Evolutionary conservation across 2,888 invertebrate genomes (phyloP), one percentile per base, ranked within the genome.

Genomic region (Allolobophora icterica): DNA sequence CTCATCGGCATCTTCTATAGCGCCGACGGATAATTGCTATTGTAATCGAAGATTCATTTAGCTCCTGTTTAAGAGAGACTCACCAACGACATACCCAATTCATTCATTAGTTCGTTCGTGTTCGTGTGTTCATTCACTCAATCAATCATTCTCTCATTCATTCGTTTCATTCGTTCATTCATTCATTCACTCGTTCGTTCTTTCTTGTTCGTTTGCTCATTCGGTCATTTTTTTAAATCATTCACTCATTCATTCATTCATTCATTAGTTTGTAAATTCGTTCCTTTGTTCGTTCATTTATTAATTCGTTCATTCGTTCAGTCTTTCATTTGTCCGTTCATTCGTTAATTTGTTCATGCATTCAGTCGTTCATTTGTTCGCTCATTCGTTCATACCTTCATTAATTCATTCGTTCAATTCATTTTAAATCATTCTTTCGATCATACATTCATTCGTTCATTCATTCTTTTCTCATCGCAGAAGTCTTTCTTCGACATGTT

Each of bases 401-500:
- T 84, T 84, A 8, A 34, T 84, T 84, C 84, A 84, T 84, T 84
- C 19, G 4, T 84, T n/a, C 17, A 2, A 17, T 91, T 24, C 52
- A 5, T 91, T 84, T 91, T 84, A 17, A 42, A 38, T 34, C 38
- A 45, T 30, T 38, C 52, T 30, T 35, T 84, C n/a, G 6, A 6
- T n/a, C n/a, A 15, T 84, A 0, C 33, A 84, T 84, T 84, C 34
- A 34, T 84, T 34, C 34, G 34, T 84, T 34, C 84, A 15, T 34
- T 84, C 87, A 35, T 87, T 87, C 11, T 11, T 87, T 17, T 38
- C 34, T 24, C 11, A n/a, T 87, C 35, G 38, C 84, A 91, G 89
- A 71, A 91, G 19, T 71, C 83, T 30, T n/a, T 87, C 87, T 38
- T 87, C 87, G 87, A 87, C 0, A 87, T 38, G 87, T 87, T 87